A percentile compares a stretch with the other conserved stretches of the same genome.
Conservation (phyloP, 35 echinoderm and acorn worm genomes). For the Ptychodera flava region DNA sequence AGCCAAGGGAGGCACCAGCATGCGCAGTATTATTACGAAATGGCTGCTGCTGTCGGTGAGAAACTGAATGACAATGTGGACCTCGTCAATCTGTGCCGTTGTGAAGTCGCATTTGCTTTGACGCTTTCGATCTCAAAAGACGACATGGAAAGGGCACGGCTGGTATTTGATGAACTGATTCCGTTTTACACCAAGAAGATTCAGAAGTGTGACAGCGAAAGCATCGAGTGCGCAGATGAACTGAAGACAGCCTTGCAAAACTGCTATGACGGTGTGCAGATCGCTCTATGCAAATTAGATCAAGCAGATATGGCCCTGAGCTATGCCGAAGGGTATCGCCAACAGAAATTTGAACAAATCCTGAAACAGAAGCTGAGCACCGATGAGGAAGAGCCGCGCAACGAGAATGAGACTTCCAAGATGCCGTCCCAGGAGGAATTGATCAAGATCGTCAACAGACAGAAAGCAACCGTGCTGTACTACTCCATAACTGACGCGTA, state of each 20-base stretch:
- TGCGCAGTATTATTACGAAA: conserved; percentile 67
- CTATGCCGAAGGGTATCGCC: conserved; percentile 31
- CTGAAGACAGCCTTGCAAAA: conserved; percentile 10
- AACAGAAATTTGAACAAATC: conserved; percentile 19
- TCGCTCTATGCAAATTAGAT: conserved; percentile 40
- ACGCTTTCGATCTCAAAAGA: conserved; percentile 33
- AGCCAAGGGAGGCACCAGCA: conserved; percentile 31
- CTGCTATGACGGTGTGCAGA: conserved; percentile 40
- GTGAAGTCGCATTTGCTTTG: conserved; percentile 54
- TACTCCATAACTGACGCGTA: conserved; percentile 33
- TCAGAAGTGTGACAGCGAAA: conserved; percentile 40
- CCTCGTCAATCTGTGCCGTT: conserved; percentile 20
- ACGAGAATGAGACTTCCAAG: not conserved
- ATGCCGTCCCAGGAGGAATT: conserved; percentile 20
- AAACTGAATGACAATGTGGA: conserved; percentile 18
- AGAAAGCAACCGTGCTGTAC: conserved; percentile 43
- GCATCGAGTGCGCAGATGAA: conserved; percentile 14
- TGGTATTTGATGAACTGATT: conserved; percentile 13
- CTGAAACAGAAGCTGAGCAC: not conserved
- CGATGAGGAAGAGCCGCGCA: not conserved
- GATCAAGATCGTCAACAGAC: conserved; percentile 40
- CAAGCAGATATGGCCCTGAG: conserved; percentile 39
- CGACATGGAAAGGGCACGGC: conserved; percentile 49
- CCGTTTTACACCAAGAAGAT: not conserved
- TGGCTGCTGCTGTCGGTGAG: conserved; percentile 57